Evolutionary conservation across 35 echinoderm and acorn worm species (phyloP).

Genomic region (Ptychodera flava): DNA sequence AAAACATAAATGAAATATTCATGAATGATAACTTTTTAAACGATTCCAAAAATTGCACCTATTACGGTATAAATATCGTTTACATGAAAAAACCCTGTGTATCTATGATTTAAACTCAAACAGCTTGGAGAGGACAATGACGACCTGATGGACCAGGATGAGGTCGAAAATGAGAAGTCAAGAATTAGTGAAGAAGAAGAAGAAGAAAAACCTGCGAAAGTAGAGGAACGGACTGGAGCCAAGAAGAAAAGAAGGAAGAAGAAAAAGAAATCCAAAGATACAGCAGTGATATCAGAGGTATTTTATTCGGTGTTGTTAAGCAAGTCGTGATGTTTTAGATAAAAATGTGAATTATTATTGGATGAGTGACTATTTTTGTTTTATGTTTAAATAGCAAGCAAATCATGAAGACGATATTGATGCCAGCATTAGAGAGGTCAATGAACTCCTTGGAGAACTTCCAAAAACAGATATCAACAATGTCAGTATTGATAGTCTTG

Average conservation of each 20-base stretch:
- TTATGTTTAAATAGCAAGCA: no score
- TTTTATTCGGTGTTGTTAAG: no score
- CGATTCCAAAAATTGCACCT: no score
- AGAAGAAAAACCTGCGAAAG: not conserved
- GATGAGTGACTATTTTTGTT: no score
- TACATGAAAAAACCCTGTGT: no score
- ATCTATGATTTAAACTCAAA: no score
- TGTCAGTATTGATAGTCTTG: not conserved
- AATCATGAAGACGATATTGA: constrained; percentile 87
- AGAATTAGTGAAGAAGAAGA: not conserved
- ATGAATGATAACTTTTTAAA: no score
- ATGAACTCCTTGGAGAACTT: constrained; percentile 53
- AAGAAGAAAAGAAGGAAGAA: constrained; percentile 43
- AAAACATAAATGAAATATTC: no score
- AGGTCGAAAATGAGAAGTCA: not conserved
- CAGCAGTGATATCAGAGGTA: no score
- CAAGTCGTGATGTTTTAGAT: no score
- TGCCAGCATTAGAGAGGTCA: constrained; percentile 74
- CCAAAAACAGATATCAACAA: not conserved
- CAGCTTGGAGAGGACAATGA: not conserved
- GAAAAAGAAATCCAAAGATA: constrained; percentile 20
- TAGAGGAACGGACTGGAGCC: not conserved
- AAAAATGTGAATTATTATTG: no score
- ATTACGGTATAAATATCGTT: no score
- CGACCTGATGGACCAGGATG: not conserved